These are phyloP conservation scores for Cinara cedri DNA, from an alignment of 2,888 invertebrate species.

Conservation along the genomic window DNA sequence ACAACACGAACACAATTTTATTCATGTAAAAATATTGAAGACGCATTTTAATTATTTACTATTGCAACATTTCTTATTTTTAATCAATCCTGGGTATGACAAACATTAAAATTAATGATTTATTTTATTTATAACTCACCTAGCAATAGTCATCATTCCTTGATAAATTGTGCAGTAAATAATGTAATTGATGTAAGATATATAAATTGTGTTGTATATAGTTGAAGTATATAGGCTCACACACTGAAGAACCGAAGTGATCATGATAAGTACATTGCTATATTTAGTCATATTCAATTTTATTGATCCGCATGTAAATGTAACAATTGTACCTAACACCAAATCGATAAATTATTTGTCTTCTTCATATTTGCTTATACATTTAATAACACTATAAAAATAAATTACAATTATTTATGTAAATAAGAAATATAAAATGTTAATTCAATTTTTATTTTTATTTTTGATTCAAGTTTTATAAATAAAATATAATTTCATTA, in stretches of 20 bases:
- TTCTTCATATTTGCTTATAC: background rate
- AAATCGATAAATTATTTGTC: constrained; percentile 13
- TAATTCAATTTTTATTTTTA: too few species aligned
- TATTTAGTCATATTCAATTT: constrained; percentile 38
- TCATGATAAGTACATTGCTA: constrained; percentile 33
- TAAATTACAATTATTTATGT: too few species aligned
- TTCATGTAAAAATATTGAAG: too few species aligned
- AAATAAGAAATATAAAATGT: too few species aligned
- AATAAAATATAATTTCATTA: too few species aligned
- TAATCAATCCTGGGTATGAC: background rate
- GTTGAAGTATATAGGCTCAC: constrained; percentile 21
- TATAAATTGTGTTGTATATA: constrained; percentile 31
- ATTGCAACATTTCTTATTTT: too few species aligned
- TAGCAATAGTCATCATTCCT: constrained; percentile 47
- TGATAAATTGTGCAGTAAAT: constrained; percentile 39
- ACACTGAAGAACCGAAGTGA: constrained; percentile 20
- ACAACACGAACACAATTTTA: too few species aligned
- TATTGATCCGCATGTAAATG: constrained; percentile 30
- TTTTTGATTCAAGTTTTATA: too few species aligned
- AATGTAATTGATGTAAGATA: constrained; percentile 47
- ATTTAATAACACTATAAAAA: too few species aligned
- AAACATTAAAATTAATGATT: background rate
- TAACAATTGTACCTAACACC: constrained; percentile 36
- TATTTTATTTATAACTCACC: constrained; percentile 14
- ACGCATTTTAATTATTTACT: too few species aligned